These are phyloP conservation scores for Cotesia typhae DNA, from an alignment of 1,140 invertebrate genomes.

Conservation along the genomic window DNA sequence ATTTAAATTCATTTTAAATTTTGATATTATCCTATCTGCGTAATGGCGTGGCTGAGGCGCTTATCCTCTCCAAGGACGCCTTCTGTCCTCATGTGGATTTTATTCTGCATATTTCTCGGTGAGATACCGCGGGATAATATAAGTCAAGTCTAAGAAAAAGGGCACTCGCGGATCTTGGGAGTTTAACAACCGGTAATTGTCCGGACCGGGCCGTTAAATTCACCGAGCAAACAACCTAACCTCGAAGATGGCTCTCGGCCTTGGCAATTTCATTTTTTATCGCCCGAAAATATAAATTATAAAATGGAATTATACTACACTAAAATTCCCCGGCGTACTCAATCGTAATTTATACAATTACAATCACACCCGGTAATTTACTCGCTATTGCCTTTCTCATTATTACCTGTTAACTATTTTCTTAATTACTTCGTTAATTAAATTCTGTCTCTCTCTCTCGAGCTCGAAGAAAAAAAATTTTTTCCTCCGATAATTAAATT, in stretches of 20 bases:
- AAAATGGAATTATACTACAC: too few species aligned
- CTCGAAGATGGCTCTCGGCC: conserved; percentile 35
- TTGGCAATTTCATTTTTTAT: conserved; percentile 17
- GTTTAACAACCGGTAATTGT: conserved; percentile 60
- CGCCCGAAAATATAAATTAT: not conserved
- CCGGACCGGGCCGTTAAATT: conserved; percentile 54
- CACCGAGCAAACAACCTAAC: conserved; percentile 56
- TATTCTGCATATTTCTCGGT: not conserved
- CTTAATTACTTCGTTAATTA: too few species aligned
- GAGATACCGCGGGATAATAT: not conserved
- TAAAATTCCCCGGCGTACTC: not conserved
- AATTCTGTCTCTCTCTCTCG: too few species aligned
- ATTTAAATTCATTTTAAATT: too few species aligned
- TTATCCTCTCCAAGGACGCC: conserved; percentile 33
- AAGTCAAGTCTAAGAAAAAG: conserved; percentile 6
- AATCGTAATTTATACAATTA: too few species aligned
- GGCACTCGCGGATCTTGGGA: conserved; percentile 43
- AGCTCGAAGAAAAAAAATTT: too few species aligned
- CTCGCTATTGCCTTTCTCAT: too few species aligned
- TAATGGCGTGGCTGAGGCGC: conserved; percentile 29
- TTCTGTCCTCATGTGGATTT: not conserved
- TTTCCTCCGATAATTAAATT: not conserved
- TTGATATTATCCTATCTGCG: not conserved
- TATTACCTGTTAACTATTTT: too few species aligned
- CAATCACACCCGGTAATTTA: too few species aligned